Evolutionary conservation across 2,888 invertebrate species (phyloP), one percentile per base, ranked within the genome.

Genomic region (Pandemis heparana): DNA sequence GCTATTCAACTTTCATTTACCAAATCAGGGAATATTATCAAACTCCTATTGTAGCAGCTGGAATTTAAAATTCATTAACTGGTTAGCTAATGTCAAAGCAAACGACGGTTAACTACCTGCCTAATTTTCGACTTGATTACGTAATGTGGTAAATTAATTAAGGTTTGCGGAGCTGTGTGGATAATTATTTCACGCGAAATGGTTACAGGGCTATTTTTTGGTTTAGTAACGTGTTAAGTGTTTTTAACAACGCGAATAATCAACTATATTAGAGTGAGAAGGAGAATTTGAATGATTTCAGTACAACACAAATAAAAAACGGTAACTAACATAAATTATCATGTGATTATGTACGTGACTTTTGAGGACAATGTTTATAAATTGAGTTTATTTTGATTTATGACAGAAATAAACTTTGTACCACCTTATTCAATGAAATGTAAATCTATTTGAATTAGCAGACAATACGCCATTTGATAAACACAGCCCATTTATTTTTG

Each of bases 1-100:
- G 75, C 73, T 61, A 59, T 72, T 73, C 75, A 53, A 75, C 65
- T 75, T 75, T 71, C 66, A 70, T 67, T 74, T 56, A 66, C 74
- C 43, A 65, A 74, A 74, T 70, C 74, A 74, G 69, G n/a, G 60
- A 74, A 74, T 70, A 74, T 61, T 60, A 74, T 74, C 60, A 70
- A 74, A 74, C 60, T 70, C 70, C 69, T 61, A 65, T 74, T 70
- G 69, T 74, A 70, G 60, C 60, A 14, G 23, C 63, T 63, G 68
- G 23, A 74, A 69, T 64, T 70, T 61, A 38, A 69, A 74, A 65
- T 74, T 70, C 64, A 74, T 74, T 70, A 70, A 70, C 70, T 32
- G 65, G 70, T 70, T 70, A 74, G 64, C 69, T 70, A 61, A 70
- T 70, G 64, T 74, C 70, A 70, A 64, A 74, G 70, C 69, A 70